Evolutionary conservation across 2,113 vertebrate genomes (phyloP), one percentile per base, ranked within the genome.

Genomic region (Equus przewalskii): DNA sequence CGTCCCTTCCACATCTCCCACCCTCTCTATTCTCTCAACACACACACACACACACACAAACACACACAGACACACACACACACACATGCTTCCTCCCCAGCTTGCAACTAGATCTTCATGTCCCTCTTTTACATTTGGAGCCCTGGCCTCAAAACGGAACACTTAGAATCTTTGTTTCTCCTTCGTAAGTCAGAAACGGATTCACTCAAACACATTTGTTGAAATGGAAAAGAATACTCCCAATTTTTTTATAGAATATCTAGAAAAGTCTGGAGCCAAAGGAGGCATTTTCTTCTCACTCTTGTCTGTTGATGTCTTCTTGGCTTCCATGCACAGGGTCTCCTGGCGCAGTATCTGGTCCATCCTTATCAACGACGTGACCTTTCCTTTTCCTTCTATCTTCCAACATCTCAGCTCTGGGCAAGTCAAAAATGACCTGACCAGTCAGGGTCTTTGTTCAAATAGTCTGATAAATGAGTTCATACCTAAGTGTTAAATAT

Each of bases 381-480:
- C 5, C 22, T 78, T 76, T 85, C 7, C 11, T 95, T 91, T 82
- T 56, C 22, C n/a, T 76, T 54, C 3, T 33, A 8, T 60, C 41
- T 86, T 83, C 19, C 4, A n/a, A 33, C 14, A 51, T 3, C 3
- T 86, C 19, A 33, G 44, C 76, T 41, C 56, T 58, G 94, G 69
- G 72, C 5, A 64, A 89, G 56, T 22, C 6, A 56, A 49, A 96
- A 87, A 44, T 54, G 22, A 51, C 14, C 49, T 41, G 2, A 36
- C n/a, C 6, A 13, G 15, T 64, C 14, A 54, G 0, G 15, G 51
- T 64, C 4, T 64, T 84, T 82, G 30, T 90, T 86, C 41, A 79
- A 94, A 62, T 26, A 81, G 12, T 79, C 41, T 94, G 18, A 89
- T 49, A 96, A 84, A 16, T 91, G 58, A 83, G 83, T 92, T 84